These are phyloP conservation scores for Intellagama lesueurii DNA, from an alignment of 2,797 vertebrate genomes.

Conservation along the genomic window DNA sequence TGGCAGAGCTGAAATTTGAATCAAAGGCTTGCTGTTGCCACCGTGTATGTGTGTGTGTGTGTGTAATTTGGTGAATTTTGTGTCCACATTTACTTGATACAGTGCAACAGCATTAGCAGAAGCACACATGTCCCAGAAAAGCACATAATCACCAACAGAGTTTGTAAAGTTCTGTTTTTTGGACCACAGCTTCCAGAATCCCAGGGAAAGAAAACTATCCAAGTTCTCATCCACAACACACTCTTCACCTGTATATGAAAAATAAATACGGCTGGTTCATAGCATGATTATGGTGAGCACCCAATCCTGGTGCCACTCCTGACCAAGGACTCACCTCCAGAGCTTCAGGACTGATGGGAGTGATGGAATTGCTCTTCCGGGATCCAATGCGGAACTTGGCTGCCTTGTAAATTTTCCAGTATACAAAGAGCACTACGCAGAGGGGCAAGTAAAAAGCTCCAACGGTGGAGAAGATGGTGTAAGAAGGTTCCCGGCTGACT, in stretches of 20 bases:
- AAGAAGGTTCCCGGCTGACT: slow-evolving; percentile 93
- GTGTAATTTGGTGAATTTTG: too few relatives aligned
- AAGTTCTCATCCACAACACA: neutral
- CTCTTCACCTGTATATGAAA: neutral
- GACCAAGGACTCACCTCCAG: slow-evolving; percentile 79
- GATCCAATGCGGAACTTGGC: slow-evolving; percentile 92
- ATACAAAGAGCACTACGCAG: slow-evolving; percentile 95
- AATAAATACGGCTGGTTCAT: too few relatives aligned
- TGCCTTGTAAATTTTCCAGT: slow-evolving; percentile 98
- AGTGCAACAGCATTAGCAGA: neutral
- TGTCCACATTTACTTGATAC: neutral
- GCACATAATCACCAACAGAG: neutral
- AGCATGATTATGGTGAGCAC: neutral
- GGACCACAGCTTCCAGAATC: too few relatives aligned
- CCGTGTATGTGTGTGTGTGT: too few relatives aligned
- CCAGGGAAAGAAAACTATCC: too few relatives aligned
- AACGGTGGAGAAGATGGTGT: slow-evolving; percentile 95
- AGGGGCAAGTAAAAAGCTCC: slow-evolving; percentile 97
- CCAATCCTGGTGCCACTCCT: neutral
- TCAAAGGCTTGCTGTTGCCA: too few relatives aligned
- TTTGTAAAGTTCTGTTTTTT: too few relatives aligned
- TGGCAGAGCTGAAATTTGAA: neutral
- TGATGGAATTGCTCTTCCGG: slow-evolving; percentile 91
- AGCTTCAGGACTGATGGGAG: slow-evolving; percentile 84
- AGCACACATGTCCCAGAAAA: neutral